Base-by-base conservation (phyloP, 2,888 invertebrate genomes). In the Dinocampus coccinellae region DNA sequence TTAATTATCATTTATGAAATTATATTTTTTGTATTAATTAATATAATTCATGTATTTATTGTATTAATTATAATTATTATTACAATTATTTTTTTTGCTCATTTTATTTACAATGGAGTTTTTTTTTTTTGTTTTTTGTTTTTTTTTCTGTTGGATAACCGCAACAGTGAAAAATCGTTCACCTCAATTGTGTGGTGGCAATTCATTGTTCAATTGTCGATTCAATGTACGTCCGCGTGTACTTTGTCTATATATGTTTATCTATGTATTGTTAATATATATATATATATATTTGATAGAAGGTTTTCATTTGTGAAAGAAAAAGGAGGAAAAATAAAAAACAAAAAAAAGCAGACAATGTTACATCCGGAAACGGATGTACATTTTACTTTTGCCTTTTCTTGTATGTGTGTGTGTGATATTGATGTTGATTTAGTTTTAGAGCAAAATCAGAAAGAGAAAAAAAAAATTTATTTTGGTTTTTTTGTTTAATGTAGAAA, bases 161-260 rank as follows among this genome's bases (percentile, higher is more conserved):
- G 4, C 39, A n/a, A 16, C 20, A 20, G 11, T 16, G 60, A 62
- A 42, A 47, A 62, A 62, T 62, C 36, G 42, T 62, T 62, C 47
- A 26, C 3, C 29, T 16, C 13, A 47, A 42, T 42, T 26, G 47
- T 42, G 16, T 11, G 39, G 42, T 7, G 4, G 13, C 26, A 10
- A 47, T 63, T 16, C 16, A 47, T 29, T 63, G 52, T 63, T 63
- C 63, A 63, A 47, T 47, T 47, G 63, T 47, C 20, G 33, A 63
- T 63, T 63, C 63, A 42, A 42, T 29, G 20, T 63, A 47, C 63
- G 47, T 63, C 47, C 29, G 26, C 9, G 47, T 63, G 63, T 52
- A 63, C 33, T 63, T 63, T 62, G 62, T 62, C 26, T 16, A 22
- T 61, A 47, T 47, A 39, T 39, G n/a, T 42, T 4, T n/a, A 13